These are phyloP conservation scores for Thripadectes ignobilis DNA, from an alignment of 2,797 vertebrate species.

Conservation along the genomic window DNA sequence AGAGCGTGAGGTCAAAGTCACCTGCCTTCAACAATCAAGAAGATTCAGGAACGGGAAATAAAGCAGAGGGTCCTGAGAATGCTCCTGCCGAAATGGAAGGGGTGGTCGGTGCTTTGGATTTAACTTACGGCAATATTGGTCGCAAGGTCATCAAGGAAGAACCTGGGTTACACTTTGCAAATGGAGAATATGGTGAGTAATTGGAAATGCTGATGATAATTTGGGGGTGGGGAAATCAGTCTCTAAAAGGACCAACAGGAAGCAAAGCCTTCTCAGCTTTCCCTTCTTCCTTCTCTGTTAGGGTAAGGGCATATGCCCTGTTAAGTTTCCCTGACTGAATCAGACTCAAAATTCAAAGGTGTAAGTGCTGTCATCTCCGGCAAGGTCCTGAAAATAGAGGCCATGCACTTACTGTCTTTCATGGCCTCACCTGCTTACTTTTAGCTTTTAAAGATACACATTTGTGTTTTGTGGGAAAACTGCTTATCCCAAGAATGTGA, in stretches of 20 bases:
- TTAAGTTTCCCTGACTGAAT: background rate
- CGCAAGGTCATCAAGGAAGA: slow-evolving; percentile 87
- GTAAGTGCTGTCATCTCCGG: background rate
- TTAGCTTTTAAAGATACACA: fast-evolving
- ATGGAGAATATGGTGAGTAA: slow-evolving; percentile 84
- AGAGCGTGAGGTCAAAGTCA: slow-evolving; percentile 80
- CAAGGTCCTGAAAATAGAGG: background rate
- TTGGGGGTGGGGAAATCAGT: background rate
- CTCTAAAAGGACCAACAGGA: background rate
- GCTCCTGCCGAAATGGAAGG: slow-evolving; percentile 79
- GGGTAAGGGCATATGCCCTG: background rate
- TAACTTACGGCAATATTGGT: slow-evolving; percentile 84
- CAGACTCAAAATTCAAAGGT: background rate
- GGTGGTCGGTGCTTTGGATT: slow-evolving; percentile 84
- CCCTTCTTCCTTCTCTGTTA: background rate
- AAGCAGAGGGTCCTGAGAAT: slow-evolving; percentile 75
- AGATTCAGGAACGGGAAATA: slow-evolving; percentile 63
- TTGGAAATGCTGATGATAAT: background rate
- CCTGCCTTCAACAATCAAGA: slow-evolving; percentile 77
- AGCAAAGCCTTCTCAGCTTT: background rate
- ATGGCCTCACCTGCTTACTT: background rate
- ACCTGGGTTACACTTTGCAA: slow-evolving; percentile 79
- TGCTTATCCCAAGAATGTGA: background rate
- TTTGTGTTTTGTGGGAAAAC: background rate
- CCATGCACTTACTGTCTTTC: fast-evolving